Evolutionary conservation across 1,140 invertebrate species (phyloP), one percentile per base, ranked within the genome.

Genomic region (Zaprionus tsacasi): DNA sequence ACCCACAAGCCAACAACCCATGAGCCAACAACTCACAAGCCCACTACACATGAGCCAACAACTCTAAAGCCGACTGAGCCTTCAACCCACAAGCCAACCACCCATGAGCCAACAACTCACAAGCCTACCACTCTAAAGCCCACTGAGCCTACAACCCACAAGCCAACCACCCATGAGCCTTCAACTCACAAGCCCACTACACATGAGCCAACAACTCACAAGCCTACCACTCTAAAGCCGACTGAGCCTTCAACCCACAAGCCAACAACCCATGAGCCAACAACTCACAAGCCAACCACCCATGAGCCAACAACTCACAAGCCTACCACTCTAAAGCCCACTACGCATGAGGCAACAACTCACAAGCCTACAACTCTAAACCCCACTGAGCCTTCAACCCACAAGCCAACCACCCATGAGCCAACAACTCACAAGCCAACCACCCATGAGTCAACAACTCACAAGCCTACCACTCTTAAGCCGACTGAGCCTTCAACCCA

Each of bases 261-360:
- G 21, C 1, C 64, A 21, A 60, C 56, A 11, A 45, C 15, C 1
- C 25, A 45, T 7, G 33, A 45, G 1, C 2, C 59, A 1, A 45
- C 59, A 13, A 61, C 59, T 12, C 6, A 11, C 13, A 59, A 59
- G 36, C 17, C 38, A 30, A 36, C 65, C 21, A 21, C 21, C 6
- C 6, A n/a, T 0, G 13, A 35, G 10, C 33, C 33, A 10, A 4
- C 55, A 21, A 57, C 33, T 5, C 5, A 11, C 13, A 57, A 57
- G 10, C 55, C 55, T 0, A 57, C 13, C 7, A 57, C 55, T 0
- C n/a, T n/a, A n/a, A 57, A 57, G 10, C 55, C 55, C 0, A 57
- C 13, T 2, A 57, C 55, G 0, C 6, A 56, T 25, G 25, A 17
- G 13, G n/a, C 6, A 36, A 13, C 38, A 5, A 40, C 38, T 1